Base-by-base conservation (phyloP, 2,113 vertebrate genomes). In the Semnornis frantzii region DNA sequence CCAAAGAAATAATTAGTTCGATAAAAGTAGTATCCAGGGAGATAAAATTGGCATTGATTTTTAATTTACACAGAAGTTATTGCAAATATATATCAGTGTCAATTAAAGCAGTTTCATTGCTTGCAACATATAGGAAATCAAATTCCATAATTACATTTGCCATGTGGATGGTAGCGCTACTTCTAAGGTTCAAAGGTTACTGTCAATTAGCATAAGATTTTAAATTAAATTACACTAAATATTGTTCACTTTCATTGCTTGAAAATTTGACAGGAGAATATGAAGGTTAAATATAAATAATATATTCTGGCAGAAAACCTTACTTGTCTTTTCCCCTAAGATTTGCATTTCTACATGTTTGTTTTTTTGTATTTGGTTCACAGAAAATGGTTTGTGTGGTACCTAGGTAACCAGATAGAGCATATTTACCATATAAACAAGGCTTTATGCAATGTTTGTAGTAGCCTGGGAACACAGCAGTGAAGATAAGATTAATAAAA, bases 71-170 rank as follows among this genome's bases (percentile, higher is more conserved):
- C 71, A 88, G 37, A 95, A 97, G 90, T 96, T 97, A 97, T 97
- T 97, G 92, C 92, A 97, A 95, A 96, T 97, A 97, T 97, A 89
- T 94, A 96, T 97, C 95, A 97, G 89, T 97, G 97, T 97, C 97
- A 97, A 95, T 97, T 97, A 97, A 96, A 97, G 94, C 46, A 64
- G 52, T 97, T 97, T 77, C 75, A 92, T 87, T 95, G 70, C 72
- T 84, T 96, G 73, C 64, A 94, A 96, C 62, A 85, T 96, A 95
- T 65, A 97, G 93, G 85, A 97, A 97, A 97, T 97, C 94, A 95
- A 89, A 96, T 95, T 95, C 82, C 81, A 73, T 97, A 95, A 97
- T 96, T 97, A 66, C 50, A 75, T 97, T 97, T 96, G 79, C 95
- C 63, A 82, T 66, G 66, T 1, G 80, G 79, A 92, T 75, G 57